phyloP scores from a whole-genome alignment of 2,113 vertebrate species.

The Plecturocebus donacophilus region DNA sequence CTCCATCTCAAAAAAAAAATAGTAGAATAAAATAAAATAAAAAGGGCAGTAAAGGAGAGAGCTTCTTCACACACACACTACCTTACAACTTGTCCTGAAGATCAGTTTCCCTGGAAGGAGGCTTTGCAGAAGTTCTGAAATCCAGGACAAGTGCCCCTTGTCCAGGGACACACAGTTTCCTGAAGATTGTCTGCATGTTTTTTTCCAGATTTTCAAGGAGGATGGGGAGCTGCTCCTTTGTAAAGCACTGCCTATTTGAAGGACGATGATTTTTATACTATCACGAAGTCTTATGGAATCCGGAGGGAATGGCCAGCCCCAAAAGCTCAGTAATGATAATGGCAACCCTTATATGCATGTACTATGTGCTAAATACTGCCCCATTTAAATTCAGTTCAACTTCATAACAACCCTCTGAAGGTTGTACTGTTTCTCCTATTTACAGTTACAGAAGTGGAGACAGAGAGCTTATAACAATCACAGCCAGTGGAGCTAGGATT shows the following conservation, averaged over 20 bases:
- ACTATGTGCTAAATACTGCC: neutral
- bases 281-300: neutral
- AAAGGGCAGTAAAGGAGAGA: neutral
- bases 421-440: neutral
- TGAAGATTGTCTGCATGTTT: neutral
- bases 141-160: neutral
- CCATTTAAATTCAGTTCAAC: neutral
- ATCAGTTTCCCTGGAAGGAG: neutral
- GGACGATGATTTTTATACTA: neutral
- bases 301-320: neutral
- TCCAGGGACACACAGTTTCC: neutral
- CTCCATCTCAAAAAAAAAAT: too few relatives aligned
- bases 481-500: neutral
- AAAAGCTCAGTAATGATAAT: neutral
- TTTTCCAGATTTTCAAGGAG: neutral
- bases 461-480: neutral
- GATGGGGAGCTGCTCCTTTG: neutral
- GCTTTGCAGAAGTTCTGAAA: neutral
- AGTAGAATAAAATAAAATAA: too few relatives aligned
- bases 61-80: fast-evolving
- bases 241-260: neutral
- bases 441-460: neutral
- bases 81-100: neutral
- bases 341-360: neutral
- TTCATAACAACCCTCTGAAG: neutral